Evolutionary conservation across 1,140 invertebrate genomes (phyloP).

Genomic region (Lysiphlebus fabarum): DNA sequence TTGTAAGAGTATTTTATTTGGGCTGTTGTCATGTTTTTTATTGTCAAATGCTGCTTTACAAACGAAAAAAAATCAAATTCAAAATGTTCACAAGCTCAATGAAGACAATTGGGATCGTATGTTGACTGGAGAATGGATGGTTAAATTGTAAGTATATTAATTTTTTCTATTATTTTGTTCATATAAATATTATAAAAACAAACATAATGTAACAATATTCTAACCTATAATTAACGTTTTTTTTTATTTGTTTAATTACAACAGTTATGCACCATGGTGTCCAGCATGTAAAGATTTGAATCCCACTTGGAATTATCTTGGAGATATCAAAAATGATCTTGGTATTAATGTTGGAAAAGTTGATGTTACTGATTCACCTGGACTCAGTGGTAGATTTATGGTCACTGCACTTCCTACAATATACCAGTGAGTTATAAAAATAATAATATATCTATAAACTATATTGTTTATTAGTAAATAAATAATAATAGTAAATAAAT

Average conservation of each 20-base stretch:
- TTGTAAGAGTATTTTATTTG: too few relatives aligned
- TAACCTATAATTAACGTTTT: constrained; percentile 3
- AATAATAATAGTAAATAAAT: too few relatives aligned
- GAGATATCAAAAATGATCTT: constrained; percentile 73
- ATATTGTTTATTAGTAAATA: too few relatives aligned
- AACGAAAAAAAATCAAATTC: too few relatives aligned
- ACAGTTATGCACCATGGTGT: constrained; percentile 97
- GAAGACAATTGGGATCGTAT: constrained; percentile 87
- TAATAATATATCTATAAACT: too few relatives aligned
- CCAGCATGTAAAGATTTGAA: constrained; percentile 93
- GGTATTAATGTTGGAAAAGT: constrained; percentile 84
- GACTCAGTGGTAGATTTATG: constrained; percentile 93
- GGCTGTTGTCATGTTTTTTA: too few relatives aligned
- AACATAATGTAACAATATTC: not conserved
- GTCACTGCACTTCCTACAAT: constrained; percentile 99
- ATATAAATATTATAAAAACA: constrained; percentile 15
- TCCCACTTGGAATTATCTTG: constrained; percentile 85
- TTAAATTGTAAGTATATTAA: constrained; percentile 84
- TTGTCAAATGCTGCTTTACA: too few relatives aligned
- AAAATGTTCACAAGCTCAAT: constrained; percentile 57
- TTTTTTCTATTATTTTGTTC: constrained; percentile 1
- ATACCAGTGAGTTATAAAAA: constrained; percentile 80
- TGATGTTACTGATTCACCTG: constrained; percentile 90
- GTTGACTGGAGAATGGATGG: constrained; percentile 91
- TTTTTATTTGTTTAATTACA: constrained; percentile 22